Evolutionary conservation across 30 jellyfish, hydroid and myxozoan genomes (phyloP), one percentile per base, ranked within the genome.

Genomic region (Rhopilema esculentum): DNA sequence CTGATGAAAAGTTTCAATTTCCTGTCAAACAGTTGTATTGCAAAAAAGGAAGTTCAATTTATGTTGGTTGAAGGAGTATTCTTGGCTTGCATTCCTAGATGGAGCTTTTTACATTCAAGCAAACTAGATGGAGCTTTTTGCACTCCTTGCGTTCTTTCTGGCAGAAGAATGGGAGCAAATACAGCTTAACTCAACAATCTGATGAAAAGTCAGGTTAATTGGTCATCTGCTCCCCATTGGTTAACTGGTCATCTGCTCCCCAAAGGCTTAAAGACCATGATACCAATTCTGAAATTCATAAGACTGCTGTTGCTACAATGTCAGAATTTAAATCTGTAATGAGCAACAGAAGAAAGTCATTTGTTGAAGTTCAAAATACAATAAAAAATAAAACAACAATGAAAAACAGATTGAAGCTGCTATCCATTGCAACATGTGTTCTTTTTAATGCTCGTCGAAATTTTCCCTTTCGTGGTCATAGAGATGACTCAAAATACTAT

Each of bases 241-340:
- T 49, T 57, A 12, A 23, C 24, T 8, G 77, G 16, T 20, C 74
- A 49, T 31, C 7, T n/a, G 85, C 81, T 22, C 25, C n/a, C 26
- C 24, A 57, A 27, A 57, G 53, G 75, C 52, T 57, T 49, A 23
- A 57, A 48, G 77, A 24, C 27, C 74, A 49, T 31, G 7, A 28
- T 1, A 16, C 20, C n/a, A 75, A 29, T 22, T 75, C 85, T 27
- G 85, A 75, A 28, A 48, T 75, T 21, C 85, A 77, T 52, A 77
- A 77, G 49, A 77, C 87, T 77, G 87, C 87, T 20, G 75, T 77
- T 29, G 57, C 65, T 25, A 77, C 87, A 52, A 77, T 77, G 87
- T 16, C 49, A n/a, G 21, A 52, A 25, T 77, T 77, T 77, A 23
- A 15, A 52, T 1, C 16, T 16, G 75, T 31, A 1, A 51, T 48